These are phyloP conservation scores for Zygogramma bicolorata DNA, from an alignment of 2,888 invertebrate genomes.

Conservation along the genomic window DNA sequence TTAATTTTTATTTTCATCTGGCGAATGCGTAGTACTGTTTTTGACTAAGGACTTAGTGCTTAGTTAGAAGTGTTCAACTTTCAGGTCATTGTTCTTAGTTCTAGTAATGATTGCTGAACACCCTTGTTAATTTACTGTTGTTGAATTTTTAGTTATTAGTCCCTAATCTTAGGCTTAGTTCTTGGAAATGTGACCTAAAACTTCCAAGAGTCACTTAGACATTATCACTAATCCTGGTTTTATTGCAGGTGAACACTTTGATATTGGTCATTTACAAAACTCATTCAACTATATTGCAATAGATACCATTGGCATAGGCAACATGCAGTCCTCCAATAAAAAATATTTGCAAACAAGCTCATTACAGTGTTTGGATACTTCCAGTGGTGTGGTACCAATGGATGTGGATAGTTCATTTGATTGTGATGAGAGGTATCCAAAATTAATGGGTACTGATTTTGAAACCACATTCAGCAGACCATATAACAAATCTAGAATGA, in stretches of 20 bases:
- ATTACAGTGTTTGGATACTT: background rate
- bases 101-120: too few relatives aligned
- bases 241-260: background rate
- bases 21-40: too few relatives aligned
- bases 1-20: too few relatives aligned
- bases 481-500: background rate
- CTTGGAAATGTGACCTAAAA: too few relatives aligned
- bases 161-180: too few relatives aligned
- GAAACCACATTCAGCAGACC: background rate
- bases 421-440: slow-evolving; percentile 21
- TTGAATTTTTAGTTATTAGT: too few relatives aligned
- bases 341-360: background rate
- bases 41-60: too few relatives aligned
- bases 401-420: slow-evolving; percentile 27
- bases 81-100: too few relatives aligned
- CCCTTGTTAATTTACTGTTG: too few relatives aligned
- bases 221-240: too few relatives aligned
- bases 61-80: too few relatives aligned
- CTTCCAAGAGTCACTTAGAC: too few relatives aligned
- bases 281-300: background rate
- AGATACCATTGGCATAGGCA: background rate
- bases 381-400: slow-evolving; percentile 27
- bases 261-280: background rate
- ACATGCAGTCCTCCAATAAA: background rate
- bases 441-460: slow-evolving; percentile 11